phyloP scores from a whole-genome alignment of 2,888 invertebrate species.

The Eupithecia pulchellata region DNA sequence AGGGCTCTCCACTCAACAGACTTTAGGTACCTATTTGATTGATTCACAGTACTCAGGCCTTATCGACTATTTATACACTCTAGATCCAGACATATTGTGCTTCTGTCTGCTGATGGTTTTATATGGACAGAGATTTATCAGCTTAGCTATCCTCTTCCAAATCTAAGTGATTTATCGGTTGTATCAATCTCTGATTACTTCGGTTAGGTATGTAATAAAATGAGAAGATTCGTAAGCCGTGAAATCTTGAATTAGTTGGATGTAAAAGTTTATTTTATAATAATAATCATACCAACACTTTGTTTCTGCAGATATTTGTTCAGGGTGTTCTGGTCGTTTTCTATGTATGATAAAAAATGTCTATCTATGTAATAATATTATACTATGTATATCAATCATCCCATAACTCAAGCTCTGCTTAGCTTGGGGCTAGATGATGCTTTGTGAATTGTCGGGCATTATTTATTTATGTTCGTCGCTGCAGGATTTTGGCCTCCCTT shows the following conservation, averaged over 20 bases:
- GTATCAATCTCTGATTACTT: background rate
- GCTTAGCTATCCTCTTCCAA: background rate
- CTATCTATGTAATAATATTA: too few species aligned
- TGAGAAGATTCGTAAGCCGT: background rate
- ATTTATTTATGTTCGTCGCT: too few species aligned
- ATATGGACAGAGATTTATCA: background rate
- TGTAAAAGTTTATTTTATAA: background rate
- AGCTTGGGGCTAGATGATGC: too few species aligned
- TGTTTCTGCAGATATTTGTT: too few species aligned
- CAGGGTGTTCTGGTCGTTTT: too few species aligned
- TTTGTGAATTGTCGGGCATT: too few species aligned
- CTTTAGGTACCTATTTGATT: slow-evolving; percentile 11
- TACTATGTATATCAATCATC: too few species aligned
- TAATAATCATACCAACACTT: too few species aligned
- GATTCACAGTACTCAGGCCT: slow-evolving; percentile 12
- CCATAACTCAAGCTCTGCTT: too few species aligned
- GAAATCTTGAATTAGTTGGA: background rate
- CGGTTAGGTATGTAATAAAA: background rate
- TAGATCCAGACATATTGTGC: background rate
- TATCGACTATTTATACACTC: background rate
- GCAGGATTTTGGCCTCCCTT: too few species aligned
- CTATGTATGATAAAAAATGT: too few species aligned
- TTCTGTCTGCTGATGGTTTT: background rate
- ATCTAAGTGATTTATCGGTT: background rate
- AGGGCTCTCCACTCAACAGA: slow-evolving; percentile 13